Conservation (phyloP, 2,113 vertebrate genomes). For the Crocuta crocuta region DNA sequence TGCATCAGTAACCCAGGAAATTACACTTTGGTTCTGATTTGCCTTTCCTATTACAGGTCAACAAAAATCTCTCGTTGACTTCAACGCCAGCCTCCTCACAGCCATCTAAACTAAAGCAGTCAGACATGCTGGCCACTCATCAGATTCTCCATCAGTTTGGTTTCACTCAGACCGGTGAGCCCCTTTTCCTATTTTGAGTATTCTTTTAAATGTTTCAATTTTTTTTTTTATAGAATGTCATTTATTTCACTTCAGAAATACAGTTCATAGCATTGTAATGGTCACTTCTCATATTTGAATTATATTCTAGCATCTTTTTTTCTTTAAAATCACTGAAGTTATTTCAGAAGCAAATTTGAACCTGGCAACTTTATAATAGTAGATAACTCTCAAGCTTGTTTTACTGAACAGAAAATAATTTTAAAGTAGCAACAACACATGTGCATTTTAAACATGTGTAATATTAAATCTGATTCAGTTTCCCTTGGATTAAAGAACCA, state of each 20-base stretch:
- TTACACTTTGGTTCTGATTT: conserved; percentile 84
- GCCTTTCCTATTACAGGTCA: conserved; percentile 89
- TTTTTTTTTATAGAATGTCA: background rate
- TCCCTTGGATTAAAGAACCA: conserved; percentile 22
- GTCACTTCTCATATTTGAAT: background rate
- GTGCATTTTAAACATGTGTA: background rate
- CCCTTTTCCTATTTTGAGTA: conserved; percentile 62
- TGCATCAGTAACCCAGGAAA: conserved; percentile 87
- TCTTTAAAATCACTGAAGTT: background rate
- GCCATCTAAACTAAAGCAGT: conserved; percentile 89
- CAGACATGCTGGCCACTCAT: conserved; percentile 82
- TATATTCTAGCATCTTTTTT: conserved; percentile 44
- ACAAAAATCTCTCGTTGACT: conserved; percentile 89
- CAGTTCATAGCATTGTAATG: background rate
- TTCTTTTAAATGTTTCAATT: conserved; percentile 9
- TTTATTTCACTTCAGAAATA: conserved; percentile 56
- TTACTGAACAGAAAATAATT: background rate
- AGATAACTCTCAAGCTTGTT: conserved; percentile 53
- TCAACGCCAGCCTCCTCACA: conserved; percentile 90
- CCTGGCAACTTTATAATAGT: background rate
- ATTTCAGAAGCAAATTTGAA: conserved; percentile 44
- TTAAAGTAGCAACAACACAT: conserved; percentile 26
- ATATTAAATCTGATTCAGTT: background rate
- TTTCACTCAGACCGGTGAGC: conserved; percentile 88
- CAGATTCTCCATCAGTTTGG: conserved; percentile 86